Conservation (phyloP, 1,140 invertebrate genomes). For the Macrocentrus cingulum region DNA sequence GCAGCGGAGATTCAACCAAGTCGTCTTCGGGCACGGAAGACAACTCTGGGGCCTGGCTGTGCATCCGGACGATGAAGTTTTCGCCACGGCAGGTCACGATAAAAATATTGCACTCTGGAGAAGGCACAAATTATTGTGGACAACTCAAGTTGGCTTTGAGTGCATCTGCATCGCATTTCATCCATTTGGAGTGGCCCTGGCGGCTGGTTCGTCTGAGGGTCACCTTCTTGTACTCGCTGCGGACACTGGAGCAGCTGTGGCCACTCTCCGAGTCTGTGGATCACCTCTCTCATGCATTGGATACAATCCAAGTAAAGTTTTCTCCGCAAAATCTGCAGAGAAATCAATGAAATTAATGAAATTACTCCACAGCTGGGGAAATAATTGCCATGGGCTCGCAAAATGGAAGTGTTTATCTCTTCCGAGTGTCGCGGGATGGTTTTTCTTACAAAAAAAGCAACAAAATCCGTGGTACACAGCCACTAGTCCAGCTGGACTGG, state of each 20-base stretch:
- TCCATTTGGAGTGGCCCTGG: conserved; percentile 81
- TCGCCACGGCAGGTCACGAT: conserved; percentile 91
- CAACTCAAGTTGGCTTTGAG: conserved; percentile 81
- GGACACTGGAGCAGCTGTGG: conserved; percentile 77
- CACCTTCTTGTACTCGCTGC: conserved; percentile 83
- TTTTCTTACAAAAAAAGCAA: conserved; percentile 86
- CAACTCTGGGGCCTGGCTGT: conserved; percentile 88
- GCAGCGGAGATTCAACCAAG: conserved; percentile 85
- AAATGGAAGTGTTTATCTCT: conserved; percentile 83
- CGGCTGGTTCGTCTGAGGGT: conserved; percentile 86
- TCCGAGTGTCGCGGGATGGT: conserved; percentile 80
- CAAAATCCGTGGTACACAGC: conserved; percentile 81
- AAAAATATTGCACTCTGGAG: conserved; percentile 89
- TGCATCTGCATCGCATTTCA: conserved; percentile 84
- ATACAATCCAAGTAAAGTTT: conserved; percentile 83
- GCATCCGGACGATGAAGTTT: conserved; percentile 88
- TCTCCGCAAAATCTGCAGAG: too few species aligned
- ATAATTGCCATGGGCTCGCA: conserved; percentile 88
- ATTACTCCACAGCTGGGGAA: conserved; percentile 78
- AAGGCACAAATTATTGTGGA: conserved; percentile 83
- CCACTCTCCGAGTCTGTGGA: conserved; percentile 82
- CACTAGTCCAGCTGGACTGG: conserved; percentile 86
- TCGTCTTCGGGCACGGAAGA: conserved; percentile 88
- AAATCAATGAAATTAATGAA: too few species aligned
- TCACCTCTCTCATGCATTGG: conserved; percentile 80